Conservation (phyloP, 2,888 invertebrate genomes). For the Cheilosia vulpina region DNA sequence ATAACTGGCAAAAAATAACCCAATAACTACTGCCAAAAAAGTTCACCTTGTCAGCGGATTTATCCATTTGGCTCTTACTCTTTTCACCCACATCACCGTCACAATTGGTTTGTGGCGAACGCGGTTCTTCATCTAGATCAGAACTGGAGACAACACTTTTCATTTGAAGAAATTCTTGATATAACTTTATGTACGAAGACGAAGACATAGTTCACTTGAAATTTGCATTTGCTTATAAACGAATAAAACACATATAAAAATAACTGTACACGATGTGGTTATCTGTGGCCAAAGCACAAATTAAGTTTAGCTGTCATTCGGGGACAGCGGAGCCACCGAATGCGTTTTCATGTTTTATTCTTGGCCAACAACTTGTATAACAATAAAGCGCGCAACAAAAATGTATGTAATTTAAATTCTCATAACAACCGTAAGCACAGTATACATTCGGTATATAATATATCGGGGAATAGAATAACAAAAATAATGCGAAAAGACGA, state of each 20-base stretch:
- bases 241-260: neutral
- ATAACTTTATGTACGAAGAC: conserved; percentile 77
- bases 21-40: neutral
- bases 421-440: neutral
- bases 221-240: neutral
- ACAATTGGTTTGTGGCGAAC: neutral
- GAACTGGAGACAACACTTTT: conserved; percentile 51
- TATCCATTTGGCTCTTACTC: conserved; percentile 1
- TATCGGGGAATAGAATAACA: neutral
- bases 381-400: neutral
- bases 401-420: neutral
- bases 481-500: conserved; percentile 1
- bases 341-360: conserved; percentile 27
- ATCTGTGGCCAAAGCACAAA: conserved; percentile 7
- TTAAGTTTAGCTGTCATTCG: conserved; percentile 40
- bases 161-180: conserved; percentile 78
- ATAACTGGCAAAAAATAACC: neutral
- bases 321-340: conserved; percentile 10
- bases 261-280: no score
- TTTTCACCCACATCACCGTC: neutral
- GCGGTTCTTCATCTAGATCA: conserved; percentile 12
- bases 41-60: conserved; percentile 9
- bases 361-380: neutral
- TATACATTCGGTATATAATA: neutral
- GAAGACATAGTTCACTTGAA: conserved; percentile 52